phyloP scores from a whole-genome alignment of 1,140 invertebrate genomes.

The Neotoxoptera formosana region DNA sequence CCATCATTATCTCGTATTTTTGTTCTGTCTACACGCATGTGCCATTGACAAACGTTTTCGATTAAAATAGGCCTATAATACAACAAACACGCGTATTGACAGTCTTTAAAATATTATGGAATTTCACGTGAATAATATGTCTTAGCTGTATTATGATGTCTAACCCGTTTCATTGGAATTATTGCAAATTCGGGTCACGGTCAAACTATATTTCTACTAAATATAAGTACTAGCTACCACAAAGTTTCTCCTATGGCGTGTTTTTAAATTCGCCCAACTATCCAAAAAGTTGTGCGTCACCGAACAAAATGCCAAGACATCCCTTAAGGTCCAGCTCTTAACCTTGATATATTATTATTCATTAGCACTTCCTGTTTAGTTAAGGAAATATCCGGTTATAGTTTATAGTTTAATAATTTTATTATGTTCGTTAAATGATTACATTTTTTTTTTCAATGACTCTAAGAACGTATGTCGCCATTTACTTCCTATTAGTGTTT shows the following conservation, averaged over 20 bases:
- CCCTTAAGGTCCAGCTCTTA: not conserved
- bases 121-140: not conserved
- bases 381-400: conserved; percentile 34
- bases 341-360: conserved; percentile 28
- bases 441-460: conserved; percentile 44
- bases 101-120: not conserved
- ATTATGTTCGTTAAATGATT: conserved; percentile 28
- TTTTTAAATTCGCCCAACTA: not conserved
- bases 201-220: not conserved
- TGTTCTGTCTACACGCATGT: not conserved
- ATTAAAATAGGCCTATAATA: not conserved
- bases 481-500: conserved; percentile 54
- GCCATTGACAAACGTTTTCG: not conserved
- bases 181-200: conserved; percentile 48
- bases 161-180: conserved; percentile 41
- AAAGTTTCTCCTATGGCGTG: not conserved
- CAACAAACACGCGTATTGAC: not conserved
- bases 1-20: not conserved
- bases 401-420: not conserved
- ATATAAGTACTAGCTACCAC: not conserved
- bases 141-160: conserved; percentile 20
- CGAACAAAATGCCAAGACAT: not conserved
- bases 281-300: not conserved
- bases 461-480: not conserved
- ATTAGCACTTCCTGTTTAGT: conserved; percentile 23